Evolutionary conservation across 2,113 vertebrate genomes (phyloP), one percentile per base, ranked within the genome.

Genomic region (Glaucidium brasilianum): DNA sequence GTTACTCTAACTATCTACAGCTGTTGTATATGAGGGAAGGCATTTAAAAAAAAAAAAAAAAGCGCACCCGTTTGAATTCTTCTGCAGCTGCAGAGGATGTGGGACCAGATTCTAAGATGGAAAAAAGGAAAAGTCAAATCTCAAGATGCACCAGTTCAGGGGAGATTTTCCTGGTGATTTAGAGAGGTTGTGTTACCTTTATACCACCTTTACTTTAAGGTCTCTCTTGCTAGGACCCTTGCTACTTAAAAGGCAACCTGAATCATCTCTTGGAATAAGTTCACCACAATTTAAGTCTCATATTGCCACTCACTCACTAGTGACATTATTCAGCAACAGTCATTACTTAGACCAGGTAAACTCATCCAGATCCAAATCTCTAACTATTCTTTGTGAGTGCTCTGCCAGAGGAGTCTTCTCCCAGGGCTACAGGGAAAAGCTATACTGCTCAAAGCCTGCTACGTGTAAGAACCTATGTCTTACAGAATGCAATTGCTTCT

Each of bases 41-140:
- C 0, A 3, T 34, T 39, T 9, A 39, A 39, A 39, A 89, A 67
- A 6, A 7, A 78, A 76, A 81, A 58, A 32, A 77, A 49, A 52
- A 43, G 6, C 6, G n/a, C n/a, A n/a, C n/a, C n/a, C n/a, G n/a
- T n/a, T n/a, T 88, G 55, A 93, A 80, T 81, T 67, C 22, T 63
- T 76, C 27, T 86, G 83, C 96, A 96, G 91, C 88, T 96, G 96
- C 83, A 94, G 76, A 96, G 95, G 95, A 96, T 94, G 86, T 96
- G 85, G 72, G 34, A 86, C 29, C 15, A 92, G 55, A 50, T 58
- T 90, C 45, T 90, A 45, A 53, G 3, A 5, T 10, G 4, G 6
- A 35, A 66, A 53, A 55, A 62, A 20, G 5, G 21, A 62, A 8
- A 83, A 19, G 17, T 60, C 21, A 50, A 56, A 75, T 62, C 66